These are phyloP conservation scores for Drosophila tsacasi DNA, from an alignment of 1,140 invertebrate genomes.

Conservation along the genomic window DNA sequence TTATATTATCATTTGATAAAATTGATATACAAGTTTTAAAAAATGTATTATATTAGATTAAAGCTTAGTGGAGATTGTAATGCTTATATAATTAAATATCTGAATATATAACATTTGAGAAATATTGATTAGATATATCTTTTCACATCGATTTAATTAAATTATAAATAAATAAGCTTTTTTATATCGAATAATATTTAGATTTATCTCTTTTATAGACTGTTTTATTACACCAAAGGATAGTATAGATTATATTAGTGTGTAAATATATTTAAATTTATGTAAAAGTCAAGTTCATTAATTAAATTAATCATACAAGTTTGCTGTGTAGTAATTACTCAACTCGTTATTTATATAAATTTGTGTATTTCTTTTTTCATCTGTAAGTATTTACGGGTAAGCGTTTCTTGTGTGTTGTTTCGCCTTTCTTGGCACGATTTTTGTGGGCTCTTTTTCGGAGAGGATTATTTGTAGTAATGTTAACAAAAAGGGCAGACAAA, in stretches of 20 bases:
- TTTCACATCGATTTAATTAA: too few relatives aligned
- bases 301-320: not conserved
- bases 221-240: not conserved
- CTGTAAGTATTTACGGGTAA: not conserved
- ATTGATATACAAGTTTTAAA: too few relatives aligned
- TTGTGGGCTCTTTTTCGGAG: not conserved
- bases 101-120: too few relatives aligned
- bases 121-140: too few relatives aligned
- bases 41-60: too few relatives aligned
- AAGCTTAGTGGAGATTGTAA: too few relatives aligned
- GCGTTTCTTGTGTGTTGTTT: slow-evolving; percentile 28
- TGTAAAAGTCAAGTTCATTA: not conserved
- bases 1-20: too few relatives aligned
- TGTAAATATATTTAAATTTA: not conserved
- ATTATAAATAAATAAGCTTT: too few relatives aligned
- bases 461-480: slow-evolving; percentile 2
- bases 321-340: not conserved
- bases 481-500: slow-evolving; percentile 17
- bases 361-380: slow-evolving; percentile 10
- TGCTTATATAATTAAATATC: too few relatives aligned
- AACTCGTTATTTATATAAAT: slow-evolving; percentile 26
- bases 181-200: too few relatives aligned
- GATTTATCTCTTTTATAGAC: not conserved
- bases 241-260: too few relatives aligned
- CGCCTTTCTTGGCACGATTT: slow-evolving; percentile 31